Percentiles rank a stretch among this genome's conserved stretches.
Conservation (phyloP, 2,113 vertebrate genomes). For the Struthio camelus region DNA sequence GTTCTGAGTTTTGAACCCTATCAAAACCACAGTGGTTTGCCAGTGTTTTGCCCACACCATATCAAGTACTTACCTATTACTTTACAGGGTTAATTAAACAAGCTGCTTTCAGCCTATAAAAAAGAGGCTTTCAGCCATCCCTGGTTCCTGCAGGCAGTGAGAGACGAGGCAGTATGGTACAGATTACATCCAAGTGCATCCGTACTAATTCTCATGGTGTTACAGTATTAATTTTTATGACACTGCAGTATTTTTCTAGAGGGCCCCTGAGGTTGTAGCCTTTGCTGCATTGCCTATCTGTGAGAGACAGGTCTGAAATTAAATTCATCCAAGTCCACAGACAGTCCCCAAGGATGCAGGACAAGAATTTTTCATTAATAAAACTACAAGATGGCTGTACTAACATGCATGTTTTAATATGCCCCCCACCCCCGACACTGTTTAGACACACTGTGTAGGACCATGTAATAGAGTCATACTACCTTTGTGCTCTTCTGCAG, state of each 20-base stretch:
- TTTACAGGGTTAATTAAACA: not conserved
- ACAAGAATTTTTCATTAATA: not conserved
- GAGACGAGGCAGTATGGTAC: not conserved
- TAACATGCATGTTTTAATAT: too few species aligned
- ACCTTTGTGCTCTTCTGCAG: slow-evolving; percentile 77
- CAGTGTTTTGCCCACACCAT: too few species aligned
- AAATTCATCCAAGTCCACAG: not conserved
- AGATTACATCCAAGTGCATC: not conserved
- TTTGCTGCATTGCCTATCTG: not conserved
- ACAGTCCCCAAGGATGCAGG: not conserved
- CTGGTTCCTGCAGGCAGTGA: not conserved
- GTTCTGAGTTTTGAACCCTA: not conserved
- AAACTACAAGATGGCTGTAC: not conserved
- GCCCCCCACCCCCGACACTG: not conserved
- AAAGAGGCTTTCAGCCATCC: not conserved
- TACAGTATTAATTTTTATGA: not conserved
- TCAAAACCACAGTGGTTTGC: not conserved
- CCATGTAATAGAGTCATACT: not conserved
- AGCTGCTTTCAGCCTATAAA: not conserved
- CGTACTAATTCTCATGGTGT: not conserved
- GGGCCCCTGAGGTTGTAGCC: not conserved
- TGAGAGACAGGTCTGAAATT: not conserved
- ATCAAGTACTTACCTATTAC: not conserved
- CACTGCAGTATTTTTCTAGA: not conserved
- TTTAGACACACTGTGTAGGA: not conserved